Evolutionary conservation across 2,888 invertebrate genomes (phyloP).

Genomic region (Synergus laeviventris): DNA sequence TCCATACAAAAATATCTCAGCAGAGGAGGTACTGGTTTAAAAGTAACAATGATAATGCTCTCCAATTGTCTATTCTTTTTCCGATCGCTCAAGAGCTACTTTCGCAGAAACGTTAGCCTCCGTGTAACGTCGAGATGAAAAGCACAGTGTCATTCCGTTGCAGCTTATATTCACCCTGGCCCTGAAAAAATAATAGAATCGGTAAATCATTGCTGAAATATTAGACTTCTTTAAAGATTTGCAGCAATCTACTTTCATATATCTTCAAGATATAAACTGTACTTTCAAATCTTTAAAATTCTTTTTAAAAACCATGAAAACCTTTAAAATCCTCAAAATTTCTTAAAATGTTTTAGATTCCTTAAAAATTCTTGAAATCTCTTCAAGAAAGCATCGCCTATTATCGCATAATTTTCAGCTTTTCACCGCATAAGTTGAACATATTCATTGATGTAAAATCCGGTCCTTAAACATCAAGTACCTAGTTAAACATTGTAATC

Average conservation of each 20-base stretch:
- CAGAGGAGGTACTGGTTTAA: not conserved
- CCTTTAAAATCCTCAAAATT: no score
- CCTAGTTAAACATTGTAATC: no score
- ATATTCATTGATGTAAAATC: no score
- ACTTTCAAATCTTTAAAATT: not conserved
- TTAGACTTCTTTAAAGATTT: not conserved
- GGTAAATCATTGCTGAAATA: not conserved
- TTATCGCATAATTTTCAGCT: no score
- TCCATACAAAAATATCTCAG: not conserved
- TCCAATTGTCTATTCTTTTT: not conserved
- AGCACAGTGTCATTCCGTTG: slow-evolving; percentile 84
- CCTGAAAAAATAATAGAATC: slow-evolving; percentile 73
- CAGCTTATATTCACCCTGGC: slow-evolving; percentile 84
- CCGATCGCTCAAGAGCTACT: not conserved
- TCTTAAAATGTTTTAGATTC: no score
- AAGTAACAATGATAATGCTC: not conserved
- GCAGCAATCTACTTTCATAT: not conserved
- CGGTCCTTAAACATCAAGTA: no score
- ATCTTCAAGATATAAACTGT: not conserved
- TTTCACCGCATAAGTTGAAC: no score
- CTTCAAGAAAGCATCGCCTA: no score
- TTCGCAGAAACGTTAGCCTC: slow-evolving; percentile 80
- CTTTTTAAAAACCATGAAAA: no score
- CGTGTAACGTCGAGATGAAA: slow-evolving; percentile 91
- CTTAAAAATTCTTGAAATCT: no score